A percentile compares a stretch with the other conserved stretches of the same genome.
These are phyloP conservation scores for Bombus pyrosoma DNA, from an alignment of 1,140 invertebrate species.

Conservation along the genomic window DNA sequence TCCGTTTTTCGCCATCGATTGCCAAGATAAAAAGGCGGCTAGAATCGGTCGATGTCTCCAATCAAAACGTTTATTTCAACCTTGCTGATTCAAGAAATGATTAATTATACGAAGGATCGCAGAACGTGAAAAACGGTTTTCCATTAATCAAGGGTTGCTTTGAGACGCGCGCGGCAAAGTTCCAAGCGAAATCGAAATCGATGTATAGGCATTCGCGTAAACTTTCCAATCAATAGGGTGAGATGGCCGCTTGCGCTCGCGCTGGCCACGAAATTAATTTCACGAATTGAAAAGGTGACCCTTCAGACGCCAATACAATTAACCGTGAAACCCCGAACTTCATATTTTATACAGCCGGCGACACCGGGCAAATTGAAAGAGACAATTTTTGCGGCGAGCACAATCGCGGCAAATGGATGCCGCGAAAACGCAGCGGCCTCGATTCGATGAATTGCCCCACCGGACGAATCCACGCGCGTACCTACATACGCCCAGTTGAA, in stretches of 20 bases:
- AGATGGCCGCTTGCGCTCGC: neutral
- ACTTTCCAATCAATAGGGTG: conserved; percentile 45
- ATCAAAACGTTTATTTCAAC: no score
- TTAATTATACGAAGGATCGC: conserved; percentile 28
- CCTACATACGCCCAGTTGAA: neutral
- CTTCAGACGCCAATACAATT: conserved; percentile 55
- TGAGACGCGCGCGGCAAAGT: conserved; percentile 7
- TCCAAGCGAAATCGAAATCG: neutral
- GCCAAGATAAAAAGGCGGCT: neutral
- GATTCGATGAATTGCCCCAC: conserved; percentile 25
- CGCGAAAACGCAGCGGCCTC: conserved; percentile 16
- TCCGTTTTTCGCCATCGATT: neutral
- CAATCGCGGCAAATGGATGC: conserved; percentile 42
- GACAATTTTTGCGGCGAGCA: conserved; percentile 47
- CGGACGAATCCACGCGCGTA: neutral
- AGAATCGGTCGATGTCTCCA: neutral
- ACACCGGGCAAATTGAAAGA: conserved; percentile 45
- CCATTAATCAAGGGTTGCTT: conserved; percentile 9
- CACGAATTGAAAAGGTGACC: conserved; percentile 52
- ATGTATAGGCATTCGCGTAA: conserved; percentile 19
- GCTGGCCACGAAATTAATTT: conserved; percentile 46
- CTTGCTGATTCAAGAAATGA: neutral
- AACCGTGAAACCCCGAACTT: conserved; percentile 54
- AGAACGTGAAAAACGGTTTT: neutral
- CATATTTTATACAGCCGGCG: conserved; percentile 44